phyloP scores from a whole-genome alignment of 2,797 vertebrate genomes.

The Podarcis siculus region DNA sequence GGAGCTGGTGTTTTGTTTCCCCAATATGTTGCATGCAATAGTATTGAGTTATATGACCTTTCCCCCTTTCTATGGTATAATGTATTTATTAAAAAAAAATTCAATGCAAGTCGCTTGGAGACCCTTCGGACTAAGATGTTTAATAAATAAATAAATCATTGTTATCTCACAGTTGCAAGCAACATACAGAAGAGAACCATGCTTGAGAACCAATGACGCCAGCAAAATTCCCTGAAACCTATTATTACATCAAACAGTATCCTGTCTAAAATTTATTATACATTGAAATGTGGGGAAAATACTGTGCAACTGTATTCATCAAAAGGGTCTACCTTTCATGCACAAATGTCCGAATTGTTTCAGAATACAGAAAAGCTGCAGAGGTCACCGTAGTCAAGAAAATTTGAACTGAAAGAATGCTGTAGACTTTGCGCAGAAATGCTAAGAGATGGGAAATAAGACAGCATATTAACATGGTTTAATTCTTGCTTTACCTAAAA shows the following conservation, averaged over 20 bases:
- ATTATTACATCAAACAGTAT: background rate
- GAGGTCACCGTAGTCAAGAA: constrained; percentile 88
- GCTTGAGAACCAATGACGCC: background rate
- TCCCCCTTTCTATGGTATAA: background rate
- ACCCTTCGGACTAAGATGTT: too few species aligned
- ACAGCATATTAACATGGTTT: background rate
- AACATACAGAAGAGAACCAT: background rate
- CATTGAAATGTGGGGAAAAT: background rate
- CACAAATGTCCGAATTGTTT: constrained; percentile 85
- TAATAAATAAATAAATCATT: too few species aligned
- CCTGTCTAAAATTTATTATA: background rate
- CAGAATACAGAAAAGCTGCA: constrained; percentile 86
- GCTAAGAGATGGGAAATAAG: constrained; percentile 73
- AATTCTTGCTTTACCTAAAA: background rate
- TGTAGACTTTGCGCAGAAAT: constrained; percentile 95
- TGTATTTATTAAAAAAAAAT: too few species aligned
- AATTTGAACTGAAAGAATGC: constrained; percentile 90
- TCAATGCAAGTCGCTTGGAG: too few species aligned
- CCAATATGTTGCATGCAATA: too few species aligned
- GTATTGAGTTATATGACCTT: too few species aligned
- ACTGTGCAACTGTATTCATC: background rate
- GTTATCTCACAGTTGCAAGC: too few species aligned
- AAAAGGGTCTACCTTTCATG: constrained; percentile 83
- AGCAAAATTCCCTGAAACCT: constrained; percentile 5
- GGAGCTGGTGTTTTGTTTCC: too few species aligned